Evolutionary conservation across 1,140 invertebrate genomes (phyloP), one percentile per base, ranked within the genome.

Genomic region (Apis florea): DNA sequence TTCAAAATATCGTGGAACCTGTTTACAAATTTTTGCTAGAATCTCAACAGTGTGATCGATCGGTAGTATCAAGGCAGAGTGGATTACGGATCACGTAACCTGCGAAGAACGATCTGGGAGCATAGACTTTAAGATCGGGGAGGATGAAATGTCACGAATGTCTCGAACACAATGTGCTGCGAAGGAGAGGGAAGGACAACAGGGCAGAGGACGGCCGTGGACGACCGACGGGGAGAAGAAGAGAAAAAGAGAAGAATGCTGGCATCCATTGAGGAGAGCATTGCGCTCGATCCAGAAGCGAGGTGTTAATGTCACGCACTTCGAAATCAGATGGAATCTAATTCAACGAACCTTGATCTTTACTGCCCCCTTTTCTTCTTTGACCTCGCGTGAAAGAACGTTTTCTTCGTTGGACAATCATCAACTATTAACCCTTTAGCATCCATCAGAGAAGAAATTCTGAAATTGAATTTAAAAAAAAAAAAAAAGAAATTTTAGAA

Each of bases 331-430:
- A 83, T 85, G 76, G 83, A 73, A 83, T 83, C 76, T 85, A 80
- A 88, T 85, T 87, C 83, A 76, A 85, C 83, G 83, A 87, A 88
- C 86, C 87, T 88, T 88, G 87, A 88, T 88, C 87, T 88, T 88
- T 88, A 75, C 72, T 53, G 77, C 61, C 69, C 61, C 40, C 56
- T 75, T 74, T 75, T 75, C 73, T 75, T 80, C 66, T 26, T 31
- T 47, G 24, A 26, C 26, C 26, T 85, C 53, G 69, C 71, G 58
- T 59, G 76, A 79, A 74, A 78, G 64, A 84, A 84, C 72, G 56
- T 40, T 49, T 58, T 59, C 64, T 61, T 58, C 53, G 26, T 49
- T 26, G 1, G 56, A 58, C 17, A n/a, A 53, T n/a, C 40, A 4
- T 56, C n/a, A n/a, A 40, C n/a, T 24, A 1, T 64, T 64, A 64